Percentiles rank a stretch among this genome's conserved stretches.
phyloP scores from a whole-genome alignment of 2,797 vertebrate genomes.

The Cephalopachus bancanus region DNA sequence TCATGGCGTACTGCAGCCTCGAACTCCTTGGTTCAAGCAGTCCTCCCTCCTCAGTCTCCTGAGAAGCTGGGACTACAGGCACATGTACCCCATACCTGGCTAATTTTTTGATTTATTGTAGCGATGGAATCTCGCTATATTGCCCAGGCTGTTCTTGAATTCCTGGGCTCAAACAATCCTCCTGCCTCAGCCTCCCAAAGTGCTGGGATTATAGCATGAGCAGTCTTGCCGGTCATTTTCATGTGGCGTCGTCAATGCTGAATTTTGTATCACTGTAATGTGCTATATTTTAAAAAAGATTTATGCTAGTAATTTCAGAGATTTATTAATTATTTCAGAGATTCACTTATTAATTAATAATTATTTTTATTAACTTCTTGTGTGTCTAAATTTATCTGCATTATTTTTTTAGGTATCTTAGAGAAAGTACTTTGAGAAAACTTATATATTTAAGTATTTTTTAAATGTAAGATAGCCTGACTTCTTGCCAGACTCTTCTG shows the following conservation, averaged over 20 bases:
- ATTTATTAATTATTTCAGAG: not conserved
- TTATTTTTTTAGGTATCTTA: constrained; percentile 50
- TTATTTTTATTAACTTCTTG: constrained; percentile 2
- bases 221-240: not conserved
- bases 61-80: too few relatives aligned
- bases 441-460: not conserved
- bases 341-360: too few relatives aligned
- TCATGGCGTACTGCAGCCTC: too few relatives aligned
- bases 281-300: not conserved
- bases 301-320: constrained; percentile 14
- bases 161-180: too few relatives aligned
- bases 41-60: too few relatives aligned
- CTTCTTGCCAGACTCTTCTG: not conserved
- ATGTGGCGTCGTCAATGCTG: not conserved
- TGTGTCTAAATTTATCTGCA: not conserved
- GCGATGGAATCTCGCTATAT: too few relatives aligned
- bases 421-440: constrained; percentile 32
- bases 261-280: constrained; percentile 18
- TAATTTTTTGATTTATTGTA: too few relatives aligned
- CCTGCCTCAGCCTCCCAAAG: too few relatives aligned
- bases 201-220: too few relatives aligned
- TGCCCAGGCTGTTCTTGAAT: too few relatives aligned
- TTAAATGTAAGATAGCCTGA: not conserved
- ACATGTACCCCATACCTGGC: too few relatives aligned
- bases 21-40: too few relatives aligned